These are phyloP conservation scores for Nasonia longicornis DNA, from an alignment of 1,140 invertebrate genomes.

Conservation along the genomic window DNA sequence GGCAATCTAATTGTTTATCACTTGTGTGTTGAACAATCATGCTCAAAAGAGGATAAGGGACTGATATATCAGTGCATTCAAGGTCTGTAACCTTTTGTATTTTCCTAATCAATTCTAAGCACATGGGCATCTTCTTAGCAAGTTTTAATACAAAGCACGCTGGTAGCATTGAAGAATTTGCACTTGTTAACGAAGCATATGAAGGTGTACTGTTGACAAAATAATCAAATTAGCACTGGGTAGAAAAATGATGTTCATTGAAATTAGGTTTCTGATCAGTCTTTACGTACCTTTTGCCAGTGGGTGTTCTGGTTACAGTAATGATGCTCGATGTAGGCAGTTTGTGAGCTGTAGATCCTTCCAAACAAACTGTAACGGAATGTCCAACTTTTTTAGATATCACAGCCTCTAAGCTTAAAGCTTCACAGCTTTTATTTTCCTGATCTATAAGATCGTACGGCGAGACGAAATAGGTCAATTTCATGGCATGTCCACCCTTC, in stretches of 20 bases:
- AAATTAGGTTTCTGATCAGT: conserved; percentile 33
- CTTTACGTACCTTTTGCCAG: conserved; percentile 80
- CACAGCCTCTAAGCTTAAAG: conserved; percentile 80
- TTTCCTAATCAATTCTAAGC: conserved; percentile 78
- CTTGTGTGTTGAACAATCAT: conserved; percentile 82
- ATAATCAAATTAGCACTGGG: conserved; percentile 3
- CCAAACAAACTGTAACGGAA: conserved; percentile 90
- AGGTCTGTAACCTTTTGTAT: conserved; percentile 82
- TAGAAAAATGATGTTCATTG: neutral
- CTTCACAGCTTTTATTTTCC: conserved; percentile 78
- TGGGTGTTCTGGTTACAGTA: conserved; percentile 78
- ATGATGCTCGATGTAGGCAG: conserved; percentile 87
- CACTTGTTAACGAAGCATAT: conserved; percentile 81
- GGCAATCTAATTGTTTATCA: conserved; percentile 76
- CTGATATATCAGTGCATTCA: conserved; percentile 76
- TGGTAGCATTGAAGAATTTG: conserved; percentile 89
- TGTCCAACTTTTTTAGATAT: conserved; percentile 82
- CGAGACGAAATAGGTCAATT: conserved; percentile 94
- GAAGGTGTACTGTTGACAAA: conserved; percentile 75
- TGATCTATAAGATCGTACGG: conserved; percentile 91
- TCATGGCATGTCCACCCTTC: conserved; percentile 90
- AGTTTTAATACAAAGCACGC: conserved; percentile 92
- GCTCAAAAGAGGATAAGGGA: conserved; percentile 78
- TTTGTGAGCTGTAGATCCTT: conserved; percentile 89
- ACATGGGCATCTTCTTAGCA: conserved; percentile 88